Conservation (phyloP, 2,113 vertebrate genomes). For the Empidonax alnorum region DNA sequence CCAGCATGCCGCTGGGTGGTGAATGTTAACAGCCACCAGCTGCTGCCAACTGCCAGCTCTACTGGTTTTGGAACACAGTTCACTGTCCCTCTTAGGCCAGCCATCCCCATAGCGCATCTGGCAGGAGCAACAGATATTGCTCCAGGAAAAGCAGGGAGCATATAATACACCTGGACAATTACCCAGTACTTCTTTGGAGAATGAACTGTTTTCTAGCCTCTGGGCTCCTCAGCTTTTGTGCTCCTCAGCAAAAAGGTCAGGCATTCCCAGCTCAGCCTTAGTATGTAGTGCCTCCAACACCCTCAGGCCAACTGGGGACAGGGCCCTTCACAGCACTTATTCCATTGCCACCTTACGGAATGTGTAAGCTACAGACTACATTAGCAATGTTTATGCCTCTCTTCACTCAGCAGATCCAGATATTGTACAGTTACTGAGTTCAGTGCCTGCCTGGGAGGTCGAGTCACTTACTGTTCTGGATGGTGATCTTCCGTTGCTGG, state of each 20-base stretch:
- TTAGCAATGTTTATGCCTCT: background rate
- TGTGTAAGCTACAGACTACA: background rate
- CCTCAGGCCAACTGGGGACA: background rate
- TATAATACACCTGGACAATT: background rate
- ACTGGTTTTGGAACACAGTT: background rate
- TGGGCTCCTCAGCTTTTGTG: background rate
- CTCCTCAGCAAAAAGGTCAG: background rate
- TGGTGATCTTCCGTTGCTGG: constrained; percentile 87
- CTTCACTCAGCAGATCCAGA: background rate
- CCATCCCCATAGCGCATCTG: background rate
- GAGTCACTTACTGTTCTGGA: constrained; percentile 88
- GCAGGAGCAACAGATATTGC: background rate
- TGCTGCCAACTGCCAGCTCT: background rate
- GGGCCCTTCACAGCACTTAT: background rate
- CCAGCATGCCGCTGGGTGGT: background rate
- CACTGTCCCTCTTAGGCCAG: background rate
- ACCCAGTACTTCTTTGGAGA: background rate
- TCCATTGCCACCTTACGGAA: background rate
- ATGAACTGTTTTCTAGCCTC: background rate
- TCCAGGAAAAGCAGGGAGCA: background rate
- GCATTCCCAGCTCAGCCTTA: background rate
- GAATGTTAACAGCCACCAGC: background rate
- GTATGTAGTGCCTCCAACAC: background rate
- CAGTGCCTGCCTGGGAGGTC: background rate
- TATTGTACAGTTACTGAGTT: background rate